Evolutionary conservation across 1,140 invertebrate genomes (phyloP).

Genomic region (Drosophila sp.): DNA sequence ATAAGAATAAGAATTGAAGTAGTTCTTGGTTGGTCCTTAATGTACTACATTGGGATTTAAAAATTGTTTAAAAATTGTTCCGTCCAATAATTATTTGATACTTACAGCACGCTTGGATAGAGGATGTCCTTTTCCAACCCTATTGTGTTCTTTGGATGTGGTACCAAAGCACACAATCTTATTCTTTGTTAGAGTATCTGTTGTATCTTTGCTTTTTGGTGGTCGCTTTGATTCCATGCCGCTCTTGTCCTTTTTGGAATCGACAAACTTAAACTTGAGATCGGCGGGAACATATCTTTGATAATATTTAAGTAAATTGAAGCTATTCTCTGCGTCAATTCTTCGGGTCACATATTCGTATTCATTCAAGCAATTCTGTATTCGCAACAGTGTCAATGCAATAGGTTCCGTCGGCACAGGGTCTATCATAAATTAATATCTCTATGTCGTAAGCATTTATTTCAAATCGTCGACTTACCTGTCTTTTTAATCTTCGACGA

Average conservation of each 20-base stretch:
- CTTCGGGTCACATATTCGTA: constrained; percentile 35
- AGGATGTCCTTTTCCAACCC: constrained; percentile 53
- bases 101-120: constrained; percentile 52
- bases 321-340: constrained; percentile 56
- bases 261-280: constrained; percentile 29
- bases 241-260: neutral
- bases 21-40: constrained; percentile 49
- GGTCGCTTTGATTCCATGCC: constrained; percentile 18
- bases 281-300: constrained; percentile 48
- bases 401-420: constrained; percentile 30
- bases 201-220: constrained; percentile 22
- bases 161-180: constrained; percentile 51
- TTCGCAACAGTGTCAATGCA: constrained; percentile 28
- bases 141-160: constrained; percentile 57
- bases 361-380: constrained; percentile 41
- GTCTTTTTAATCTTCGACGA: constrained; percentile 3
- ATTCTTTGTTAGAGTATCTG: constrained; percentile 18
- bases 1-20: constrained; percentile 55
- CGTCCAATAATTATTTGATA: neutral
- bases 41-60: constrained; percentile 41
- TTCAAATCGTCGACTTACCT: constrained; percentile 4
- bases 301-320: constrained; percentile 58
- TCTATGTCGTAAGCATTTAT: neutral
- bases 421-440: neutral
- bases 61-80: neutral